Evolutionary conservation across 35 echinoderm and acorn worm species (phyloP).

Genomic region (Hemicentrotus pulcherrimus): DNA sequence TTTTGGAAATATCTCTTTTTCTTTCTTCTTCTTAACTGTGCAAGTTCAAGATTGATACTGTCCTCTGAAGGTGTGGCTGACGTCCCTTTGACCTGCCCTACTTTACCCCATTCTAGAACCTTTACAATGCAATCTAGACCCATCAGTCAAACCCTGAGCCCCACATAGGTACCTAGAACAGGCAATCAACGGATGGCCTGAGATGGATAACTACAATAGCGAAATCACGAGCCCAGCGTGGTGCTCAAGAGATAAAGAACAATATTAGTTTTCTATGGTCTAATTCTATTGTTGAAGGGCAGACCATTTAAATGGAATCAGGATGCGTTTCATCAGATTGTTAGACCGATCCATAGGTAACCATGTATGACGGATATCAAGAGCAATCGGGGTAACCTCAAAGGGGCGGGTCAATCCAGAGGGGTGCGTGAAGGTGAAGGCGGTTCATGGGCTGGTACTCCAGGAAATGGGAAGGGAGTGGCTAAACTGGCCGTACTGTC

Average conservation of each 20-base stretch:
- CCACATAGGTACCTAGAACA: not conserved
- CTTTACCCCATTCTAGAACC: not conserved
- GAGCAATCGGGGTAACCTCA: not conserved
- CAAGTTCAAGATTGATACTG: not conserved
- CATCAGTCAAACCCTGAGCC: not conserved
- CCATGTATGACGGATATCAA: not conserved
- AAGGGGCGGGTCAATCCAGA: not conserved
- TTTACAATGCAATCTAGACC: not conserved
- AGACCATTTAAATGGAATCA: not conserved
- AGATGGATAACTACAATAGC: not conserved
- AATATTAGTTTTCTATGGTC: constrained; percentile 1
- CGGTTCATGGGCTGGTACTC: not conserved
- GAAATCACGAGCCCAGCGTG: not conserved
- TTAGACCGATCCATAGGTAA: not conserved
- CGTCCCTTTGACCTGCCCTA: not conserved
- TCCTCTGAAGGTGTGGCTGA: not conserved
- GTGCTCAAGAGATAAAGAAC: not conserved
- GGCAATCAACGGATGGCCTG: not conserved
- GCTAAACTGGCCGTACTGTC: not conserved
- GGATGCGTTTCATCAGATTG: not conserved
- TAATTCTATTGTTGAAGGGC: not conserved
- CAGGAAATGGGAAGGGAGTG: not conserved
- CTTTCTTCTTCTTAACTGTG: no score
- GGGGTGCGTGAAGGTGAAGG: not conserved
- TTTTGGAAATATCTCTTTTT: no score